Evolutionary conservation across 2,797 vertebrate genomes (phyloP).

Genomic region (Xenops minutus): DNA sequence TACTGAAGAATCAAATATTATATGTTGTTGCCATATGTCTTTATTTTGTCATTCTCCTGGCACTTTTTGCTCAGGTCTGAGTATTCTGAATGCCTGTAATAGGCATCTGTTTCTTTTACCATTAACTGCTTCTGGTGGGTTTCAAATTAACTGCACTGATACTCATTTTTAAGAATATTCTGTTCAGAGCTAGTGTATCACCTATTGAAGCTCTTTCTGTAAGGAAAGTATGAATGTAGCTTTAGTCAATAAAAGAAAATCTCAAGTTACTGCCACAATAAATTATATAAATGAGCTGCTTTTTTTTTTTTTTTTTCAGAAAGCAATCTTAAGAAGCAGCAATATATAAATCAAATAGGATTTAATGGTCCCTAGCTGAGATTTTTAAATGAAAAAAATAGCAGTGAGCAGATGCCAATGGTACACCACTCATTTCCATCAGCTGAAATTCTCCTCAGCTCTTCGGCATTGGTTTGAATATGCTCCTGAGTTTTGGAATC

Average conservation of each 20-base stretch:
- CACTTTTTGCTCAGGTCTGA: background rate
- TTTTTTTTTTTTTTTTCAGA: background rate
- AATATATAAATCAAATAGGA: background rate
- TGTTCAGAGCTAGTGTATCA: background rate
- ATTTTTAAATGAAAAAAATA: background rate
- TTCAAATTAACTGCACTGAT: background rate
- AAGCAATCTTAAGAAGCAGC: background rate
- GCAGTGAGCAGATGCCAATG: background rate
- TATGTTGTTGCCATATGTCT: background rate
- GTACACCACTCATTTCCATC: background rate
- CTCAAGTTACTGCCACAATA: background rate
- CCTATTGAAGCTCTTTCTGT: background rate
- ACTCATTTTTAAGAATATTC: background rate
- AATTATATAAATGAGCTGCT: background rate
- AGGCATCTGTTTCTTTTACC: background rate
- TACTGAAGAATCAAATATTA: background rate
- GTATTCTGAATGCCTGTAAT: background rate
- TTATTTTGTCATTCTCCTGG: background rate
- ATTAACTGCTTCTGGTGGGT: background rate
- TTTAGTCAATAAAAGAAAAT: background rate
- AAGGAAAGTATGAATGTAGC: background rate
- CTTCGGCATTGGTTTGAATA: background rate
- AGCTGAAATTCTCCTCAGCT: background rate
- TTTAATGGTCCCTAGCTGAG: background rate
- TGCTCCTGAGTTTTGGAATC: background rate